These are phyloP conservation scores for Ciona savignyi DNA, from an alignment of 23 tunicate species.

Conservation along the genomic window DNA sequence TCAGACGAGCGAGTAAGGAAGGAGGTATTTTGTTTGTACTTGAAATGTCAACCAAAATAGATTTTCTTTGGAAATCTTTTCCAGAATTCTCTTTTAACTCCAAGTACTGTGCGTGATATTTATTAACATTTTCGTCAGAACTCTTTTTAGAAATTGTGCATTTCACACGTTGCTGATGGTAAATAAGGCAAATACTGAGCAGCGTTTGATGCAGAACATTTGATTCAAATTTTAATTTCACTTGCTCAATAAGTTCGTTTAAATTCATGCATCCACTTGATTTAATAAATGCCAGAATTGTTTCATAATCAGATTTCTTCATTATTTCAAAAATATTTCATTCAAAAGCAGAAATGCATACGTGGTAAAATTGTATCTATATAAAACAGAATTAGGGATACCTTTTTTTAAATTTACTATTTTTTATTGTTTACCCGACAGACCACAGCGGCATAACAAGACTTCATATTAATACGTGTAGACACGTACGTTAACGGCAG, in stretches of 20 bases:
- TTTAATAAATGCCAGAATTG: constrained; percentile 12
- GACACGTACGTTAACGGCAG: too few relatives aligned
- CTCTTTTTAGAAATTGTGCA: background rate
- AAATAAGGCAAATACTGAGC: constrained; percentile 39
- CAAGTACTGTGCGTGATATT: background rate
- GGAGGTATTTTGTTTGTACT: constrained; percentile 27
- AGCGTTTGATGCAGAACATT: constrained; percentile 16
- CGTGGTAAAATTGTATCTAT: too few relatives aligned
- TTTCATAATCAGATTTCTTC: constrained; percentile 28
- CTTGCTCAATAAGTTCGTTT: constrained; percentile 9
- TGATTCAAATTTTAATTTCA: constrained; percentile 8
- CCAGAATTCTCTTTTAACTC: background rate
- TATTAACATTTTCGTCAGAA: background rate
- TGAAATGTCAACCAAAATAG: constrained; percentile 20
- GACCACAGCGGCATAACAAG: too few relatives aligned
- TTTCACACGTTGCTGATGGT: constrained; percentile 31
- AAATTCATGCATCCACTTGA: background rate
- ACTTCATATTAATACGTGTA: too few relatives aligned
- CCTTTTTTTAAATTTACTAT: too few relatives aligned
- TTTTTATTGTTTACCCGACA: too few relatives aligned
- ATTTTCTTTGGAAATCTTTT: background rate
- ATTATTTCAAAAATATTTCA: too few relatives aligned
- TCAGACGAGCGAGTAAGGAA: constrained; percentile 27
- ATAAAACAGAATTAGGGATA: too few relatives aligned
- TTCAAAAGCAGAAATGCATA: too few relatives aligned